Conservation (phyloP, 1,140 invertebrate genomes). For the Muscidifurax raptorellus region DNA sequence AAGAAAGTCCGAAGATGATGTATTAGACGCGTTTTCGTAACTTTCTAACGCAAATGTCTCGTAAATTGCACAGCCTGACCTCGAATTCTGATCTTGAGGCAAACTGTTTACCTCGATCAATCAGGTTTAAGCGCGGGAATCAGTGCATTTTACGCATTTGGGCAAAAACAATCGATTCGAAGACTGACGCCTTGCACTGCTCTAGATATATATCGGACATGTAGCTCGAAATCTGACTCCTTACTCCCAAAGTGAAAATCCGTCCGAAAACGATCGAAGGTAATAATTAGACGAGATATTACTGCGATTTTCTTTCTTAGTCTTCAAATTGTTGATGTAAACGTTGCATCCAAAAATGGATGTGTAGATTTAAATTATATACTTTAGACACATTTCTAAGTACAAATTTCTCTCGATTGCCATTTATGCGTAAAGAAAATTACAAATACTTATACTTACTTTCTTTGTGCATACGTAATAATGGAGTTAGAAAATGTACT, state of each 20-base stretch:
- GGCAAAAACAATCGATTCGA: background rate
- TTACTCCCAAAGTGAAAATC: too few species aligned
- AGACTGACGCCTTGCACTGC: background rate
- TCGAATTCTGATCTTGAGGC: background rate
- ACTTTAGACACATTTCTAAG: background rate
- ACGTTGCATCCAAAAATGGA: background rate
- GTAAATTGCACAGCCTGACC: background rate
- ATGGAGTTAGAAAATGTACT: background rate
- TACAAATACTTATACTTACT: background rate
- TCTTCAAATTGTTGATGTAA: background rate
- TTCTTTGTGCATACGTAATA: background rate
- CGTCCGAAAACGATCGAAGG: too few species aligned
- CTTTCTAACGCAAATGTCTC: background rate
- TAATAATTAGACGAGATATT: too few species aligned
- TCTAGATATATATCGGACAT: background rate
- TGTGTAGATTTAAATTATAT: background rate
- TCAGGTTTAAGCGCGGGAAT: background rate
- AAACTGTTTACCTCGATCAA: background rate
- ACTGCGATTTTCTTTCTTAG: too few species aligned
- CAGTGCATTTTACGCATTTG: background rate
- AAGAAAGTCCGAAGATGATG: background rate
- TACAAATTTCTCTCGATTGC: background rate
- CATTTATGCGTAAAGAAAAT: background rate
- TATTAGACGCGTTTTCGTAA: background rate
- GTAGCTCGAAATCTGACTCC: too few species aligned